Percentiles rank a stretch among this genome's conserved stretches.
These are phyloP conservation scores for Pseudomyrmex pallidus DNA, from an alignment of 1,140 invertebrate species.

Conservation along the genomic window DNA sequence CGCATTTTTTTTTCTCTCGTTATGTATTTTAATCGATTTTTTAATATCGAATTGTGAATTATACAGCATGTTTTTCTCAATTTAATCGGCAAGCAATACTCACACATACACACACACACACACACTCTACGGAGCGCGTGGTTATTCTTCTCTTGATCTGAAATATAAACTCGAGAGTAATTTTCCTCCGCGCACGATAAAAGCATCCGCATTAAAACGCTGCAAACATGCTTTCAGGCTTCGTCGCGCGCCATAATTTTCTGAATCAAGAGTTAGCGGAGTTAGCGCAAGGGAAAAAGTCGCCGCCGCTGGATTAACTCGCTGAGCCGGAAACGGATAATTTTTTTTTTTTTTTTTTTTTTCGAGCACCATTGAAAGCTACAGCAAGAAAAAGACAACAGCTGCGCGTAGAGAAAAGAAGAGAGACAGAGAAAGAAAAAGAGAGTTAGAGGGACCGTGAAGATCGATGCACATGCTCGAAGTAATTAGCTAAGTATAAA, in stretches of 20 bases:
- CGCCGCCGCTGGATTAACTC: conserved; percentile 24
- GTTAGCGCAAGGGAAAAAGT: conserved; percentile 7
- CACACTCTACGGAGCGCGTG: neutral
- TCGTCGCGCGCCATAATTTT: conserved; percentile 35
- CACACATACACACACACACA: neutral
- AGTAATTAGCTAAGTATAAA: conserved; percentile 66
- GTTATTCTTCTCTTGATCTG: neutral
- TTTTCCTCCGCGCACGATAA: conserved; percentile 7
- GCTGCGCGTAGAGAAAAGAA: neutral
- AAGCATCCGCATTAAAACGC: conserved; percentile 28
- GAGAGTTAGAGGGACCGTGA: neutral
- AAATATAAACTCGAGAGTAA: conserved; percentile 29
- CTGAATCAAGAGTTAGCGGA: conserved; percentile 36
- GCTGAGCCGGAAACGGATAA: conserved; percentile 5
- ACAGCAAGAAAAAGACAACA: neutral
- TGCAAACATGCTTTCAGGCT: conserved; percentile 25
- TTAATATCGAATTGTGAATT: neutral
- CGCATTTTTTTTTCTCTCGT: neutral
- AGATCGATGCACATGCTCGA: conserved; percentile 22
- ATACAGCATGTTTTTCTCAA: neutral
- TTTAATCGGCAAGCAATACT: neutral
- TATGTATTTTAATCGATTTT: neutral
- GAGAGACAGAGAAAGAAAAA: neutral
- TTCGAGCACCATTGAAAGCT: conserved; percentile 29
- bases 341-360: conserved; percentile 39